These are phyloP conservation scores for Hymenochirus boettgeri DNA, from an alignment of 2,113 vertebrate genomes.

Conservation along the genomic window DNA sequence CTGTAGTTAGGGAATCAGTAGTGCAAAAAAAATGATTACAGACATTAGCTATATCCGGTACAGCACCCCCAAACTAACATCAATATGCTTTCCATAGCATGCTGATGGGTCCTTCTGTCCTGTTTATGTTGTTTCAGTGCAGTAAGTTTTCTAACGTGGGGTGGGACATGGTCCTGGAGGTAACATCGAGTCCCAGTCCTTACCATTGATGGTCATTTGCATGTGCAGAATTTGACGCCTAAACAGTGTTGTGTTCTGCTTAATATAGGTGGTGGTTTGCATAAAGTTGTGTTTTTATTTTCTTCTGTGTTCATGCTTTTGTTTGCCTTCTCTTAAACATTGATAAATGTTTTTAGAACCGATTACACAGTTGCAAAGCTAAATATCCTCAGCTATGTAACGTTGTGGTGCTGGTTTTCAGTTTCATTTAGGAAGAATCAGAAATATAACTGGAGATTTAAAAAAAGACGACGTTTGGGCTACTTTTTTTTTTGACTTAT, in stretches of 20 bases:
- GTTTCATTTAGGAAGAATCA: too few relatives aligned
- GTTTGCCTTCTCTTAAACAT: background rate
- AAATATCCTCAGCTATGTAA: too few relatives aligned
- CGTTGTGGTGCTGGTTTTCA: too few relatives aligned
- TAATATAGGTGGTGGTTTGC: background rate
- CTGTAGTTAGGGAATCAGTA: too few relatives aligned
- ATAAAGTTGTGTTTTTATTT: slow-evolving; percentile 8
- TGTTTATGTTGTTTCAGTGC: background rate
- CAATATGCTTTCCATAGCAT: background rate
- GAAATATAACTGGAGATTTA: too few relatives aligned
- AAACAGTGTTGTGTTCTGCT: background rate
- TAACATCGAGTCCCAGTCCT: background rate
- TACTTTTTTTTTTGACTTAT: too few relatives aligned
- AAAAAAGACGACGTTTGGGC: too few relatives aligned
- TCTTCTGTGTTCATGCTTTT: background rate
- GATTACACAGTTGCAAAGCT: too few relatives aligned
- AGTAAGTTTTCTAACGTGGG: background rate
- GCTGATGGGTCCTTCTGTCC: background rate
- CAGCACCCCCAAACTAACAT: background rate
- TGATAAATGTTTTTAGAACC: background rate
- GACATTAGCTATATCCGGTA: too few relatives aligned
- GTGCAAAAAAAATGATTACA: too few relatives aligned
- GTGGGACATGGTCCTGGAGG: background rate
- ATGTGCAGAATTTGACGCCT: background rate
- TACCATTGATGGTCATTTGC: background rate